A percentile compares a stretch with the other conserved stretches of the same genome.
These are phyloP conservation scores for Gari tellinella DNA, from an alignment of 2,888 invertebrate species.

Conservation along the genomic window DNA sequence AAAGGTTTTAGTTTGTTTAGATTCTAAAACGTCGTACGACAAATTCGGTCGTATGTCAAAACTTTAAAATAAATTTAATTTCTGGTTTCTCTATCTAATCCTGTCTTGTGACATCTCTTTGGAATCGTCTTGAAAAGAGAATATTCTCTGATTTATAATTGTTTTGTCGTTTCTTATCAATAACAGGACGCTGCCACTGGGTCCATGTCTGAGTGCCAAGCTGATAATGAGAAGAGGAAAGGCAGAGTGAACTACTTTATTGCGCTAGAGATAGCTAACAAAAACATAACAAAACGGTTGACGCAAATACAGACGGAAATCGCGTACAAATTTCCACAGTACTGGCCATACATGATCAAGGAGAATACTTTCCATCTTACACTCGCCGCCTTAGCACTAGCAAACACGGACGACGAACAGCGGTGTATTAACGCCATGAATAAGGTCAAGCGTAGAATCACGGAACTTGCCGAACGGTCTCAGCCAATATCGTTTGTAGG, in stretches of 20 bases:
- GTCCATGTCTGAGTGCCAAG: no score
- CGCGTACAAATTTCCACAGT: conserved; percentile 76
- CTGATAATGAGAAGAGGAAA: background rate
- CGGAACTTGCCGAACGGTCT: conserved; percentile 53
- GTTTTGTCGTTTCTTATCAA: no score
- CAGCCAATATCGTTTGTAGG: conserved; percentile 73
- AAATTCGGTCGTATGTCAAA: no score
- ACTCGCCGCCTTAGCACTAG: conserved; percentile 81
- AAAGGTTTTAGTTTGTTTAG: no score
- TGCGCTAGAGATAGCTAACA: conserved; percentile 80
- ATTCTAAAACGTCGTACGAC: no score
- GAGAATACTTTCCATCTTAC: conserved; percentile 83
- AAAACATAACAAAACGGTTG: conserved; percentile 69
- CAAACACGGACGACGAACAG: conserved; percentile 71
- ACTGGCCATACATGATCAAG: conserved; percentile 79
- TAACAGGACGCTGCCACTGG: no score
- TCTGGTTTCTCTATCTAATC: no score
- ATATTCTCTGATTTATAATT: no score
- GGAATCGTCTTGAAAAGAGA: no score
- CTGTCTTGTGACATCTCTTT: no score
- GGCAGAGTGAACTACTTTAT: conserved; percentile 79
- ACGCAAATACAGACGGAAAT: conserved; percentile 78
- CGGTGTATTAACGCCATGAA: conserved; percentile 69
- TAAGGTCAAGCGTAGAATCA: conserved; percentile 61
- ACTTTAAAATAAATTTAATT: no score